A percentile compares a stretch with the other conserved stretches of the same genome.
These are phyloP conservation scores for Synaphobranchus kaupii DNA, from an alignment of 2,797 vertebrate species.

Conservation along the genomic window DNA sequence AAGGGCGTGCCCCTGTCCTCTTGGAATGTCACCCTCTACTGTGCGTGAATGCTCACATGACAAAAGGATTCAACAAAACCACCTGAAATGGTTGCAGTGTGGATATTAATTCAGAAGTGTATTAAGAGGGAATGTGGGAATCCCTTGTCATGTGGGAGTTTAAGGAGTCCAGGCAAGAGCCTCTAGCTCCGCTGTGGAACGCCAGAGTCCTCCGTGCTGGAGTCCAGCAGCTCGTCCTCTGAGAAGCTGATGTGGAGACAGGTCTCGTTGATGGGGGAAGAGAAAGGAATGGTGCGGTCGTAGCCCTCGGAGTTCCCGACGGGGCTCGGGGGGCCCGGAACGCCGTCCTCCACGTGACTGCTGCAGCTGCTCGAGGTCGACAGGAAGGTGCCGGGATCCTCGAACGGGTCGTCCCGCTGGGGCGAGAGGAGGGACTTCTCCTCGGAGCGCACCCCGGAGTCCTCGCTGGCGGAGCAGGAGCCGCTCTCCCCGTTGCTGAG, in stretches of 20 bases:
- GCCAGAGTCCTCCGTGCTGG: constrained; percentile 56
- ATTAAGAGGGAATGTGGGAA: background rate
- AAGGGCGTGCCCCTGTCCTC: background rate
- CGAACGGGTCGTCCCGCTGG: constrained; percentile 66
- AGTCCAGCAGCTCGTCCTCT: constrained; percentile 79
- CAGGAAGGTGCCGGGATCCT: constrained; percentile 59
- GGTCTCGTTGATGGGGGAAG: constrained; percentile 71
- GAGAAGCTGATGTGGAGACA: constrained; percentile 88
- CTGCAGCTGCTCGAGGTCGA: constrained; percentile 67
- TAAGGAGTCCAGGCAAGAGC: background rate
- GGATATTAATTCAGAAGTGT: background rate
- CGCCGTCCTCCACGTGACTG: constrained; percentile 63
- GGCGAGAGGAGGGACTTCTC: constrained; percentile 66
- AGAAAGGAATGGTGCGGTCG: constrained; percentile 61
- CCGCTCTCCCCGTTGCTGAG: constrained; percentile 67
- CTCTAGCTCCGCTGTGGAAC: constrained; percentile 61
- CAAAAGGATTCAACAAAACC: background rate
- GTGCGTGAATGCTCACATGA: background rate
- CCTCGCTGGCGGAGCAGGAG: constrained; percentile 74
- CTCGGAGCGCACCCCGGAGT: constrained; percentile 70
- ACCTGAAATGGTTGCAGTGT: background rate
- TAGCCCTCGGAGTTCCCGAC: constrained; percentile 40
- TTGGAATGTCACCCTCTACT: background rate
- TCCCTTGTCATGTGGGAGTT: background rate
- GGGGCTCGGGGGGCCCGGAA: constrained; percentile 33